A percentile compares a stretch with the other conserved stretches of the same genome.
Evolutionary conservation across 2,888 invertebrate species (phyloP).

Genomic region (Osmoderma eremita): DNA sequence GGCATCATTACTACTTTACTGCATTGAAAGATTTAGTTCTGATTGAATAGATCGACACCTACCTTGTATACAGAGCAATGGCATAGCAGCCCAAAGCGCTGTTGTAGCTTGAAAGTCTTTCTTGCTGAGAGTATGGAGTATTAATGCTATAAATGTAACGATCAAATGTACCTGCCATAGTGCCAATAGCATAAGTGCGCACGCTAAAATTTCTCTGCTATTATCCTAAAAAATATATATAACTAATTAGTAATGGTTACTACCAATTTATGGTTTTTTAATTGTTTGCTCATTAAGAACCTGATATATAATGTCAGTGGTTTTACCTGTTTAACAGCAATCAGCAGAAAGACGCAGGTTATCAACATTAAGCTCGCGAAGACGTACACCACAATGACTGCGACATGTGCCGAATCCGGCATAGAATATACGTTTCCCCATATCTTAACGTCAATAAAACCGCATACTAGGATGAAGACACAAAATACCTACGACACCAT

Average conservation of each 20-base stretch:
- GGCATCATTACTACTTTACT: too few relatives aligned
- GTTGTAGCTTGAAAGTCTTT: conserved; percentile 5
- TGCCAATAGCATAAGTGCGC: conserved; percentile 16
- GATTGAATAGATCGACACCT: conserved; percentile 12
- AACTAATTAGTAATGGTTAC: too few relatives aligned
- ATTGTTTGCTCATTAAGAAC: neutral
- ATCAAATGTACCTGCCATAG: conserved; percentile 40
- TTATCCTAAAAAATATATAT: conserved; percentile 19
- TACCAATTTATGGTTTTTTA: too few relatives aligned
- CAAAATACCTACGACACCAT: conserved; percentile 24
- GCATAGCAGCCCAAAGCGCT: conserved; percentile 29
- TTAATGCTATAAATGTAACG: conserved; percentile 23
- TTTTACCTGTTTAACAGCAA: conserved; percentile 37
- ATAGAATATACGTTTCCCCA: conserved; percentile 38
- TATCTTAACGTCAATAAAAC: conserved; percentile 11
- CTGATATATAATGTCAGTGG: too few relatives aligned
- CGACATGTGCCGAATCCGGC: neutral
- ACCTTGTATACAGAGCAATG: conserved; percentile 34
- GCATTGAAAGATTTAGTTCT: too few relatives aligned
- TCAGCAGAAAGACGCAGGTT: conserved; percentile 21
- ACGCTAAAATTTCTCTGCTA: conserved; percentile 28
- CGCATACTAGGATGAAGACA: conserved; percentile 25
- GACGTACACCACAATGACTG: conserved; percentile 35
- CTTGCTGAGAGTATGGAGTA: conserved; percentile 22
- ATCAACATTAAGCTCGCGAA: conserved; percentile 29